These are phyloP conservation scores for Nibea albiflora DNA, from an alignment of 2,113 vertebrate genomes.

Conservation along the genomic window DNA sequence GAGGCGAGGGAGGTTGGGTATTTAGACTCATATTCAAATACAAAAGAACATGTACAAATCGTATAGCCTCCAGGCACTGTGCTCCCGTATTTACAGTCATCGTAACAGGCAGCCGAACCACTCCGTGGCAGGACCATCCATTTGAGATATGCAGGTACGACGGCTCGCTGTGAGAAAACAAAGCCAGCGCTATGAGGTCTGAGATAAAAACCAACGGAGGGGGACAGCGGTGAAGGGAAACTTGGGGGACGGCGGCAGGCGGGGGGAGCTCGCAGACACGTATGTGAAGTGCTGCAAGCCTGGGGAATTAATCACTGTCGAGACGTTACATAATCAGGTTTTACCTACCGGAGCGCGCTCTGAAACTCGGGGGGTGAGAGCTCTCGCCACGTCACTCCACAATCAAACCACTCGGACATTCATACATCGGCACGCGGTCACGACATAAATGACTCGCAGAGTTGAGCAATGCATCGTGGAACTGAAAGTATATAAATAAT, in stretches of 20 bases:
- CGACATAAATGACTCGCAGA: background rate
- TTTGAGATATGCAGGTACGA: slow-evolving; percentile 64
- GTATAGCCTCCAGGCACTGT: slow-evolving; percentile 78
- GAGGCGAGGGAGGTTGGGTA: background rate
- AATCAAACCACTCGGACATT: slow-evolving; percentile 23
- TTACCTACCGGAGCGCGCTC: slow-evolving; percentile 54
- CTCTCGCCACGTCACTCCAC: slow-evolving; percentile 29
- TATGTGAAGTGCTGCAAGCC: slow-evolving; percentile 58
- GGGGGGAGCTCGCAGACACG: slow-evolving; percentile 46
- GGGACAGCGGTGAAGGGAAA: background rate
- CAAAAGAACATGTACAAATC: slow-evolving; percentile 83
- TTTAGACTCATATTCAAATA: slow-evolving; percentile 77
- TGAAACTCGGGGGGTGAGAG: slow-evolving; percentile 19
- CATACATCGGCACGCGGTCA: slow-evolving; percentile 17
- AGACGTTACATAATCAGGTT: slow-evolving; percentile 60
- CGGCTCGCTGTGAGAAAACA: slow-evolving; percentile 55
- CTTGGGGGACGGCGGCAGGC: background rate
- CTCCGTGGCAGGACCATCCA: slow-evolving; percentile 65
- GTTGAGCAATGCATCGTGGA: slow-evolving; percentile 28
- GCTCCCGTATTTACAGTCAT: slow-evolving; percentile 78
- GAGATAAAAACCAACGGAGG: slow-evolving; percentile 60
- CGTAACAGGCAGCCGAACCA: slow-evolving; percentile 63
- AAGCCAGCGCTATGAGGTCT: slow-evolving; percentile 48
- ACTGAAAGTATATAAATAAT: slow-evolving; percentile 40
- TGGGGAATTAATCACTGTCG: slow-evolving; percentile 63